These are phyloP conservation scores for Brachionichthys hirsutus DNA, from an alignment of 2,113 vertebrate genomes.

Conservation along the genomic window DNA sequence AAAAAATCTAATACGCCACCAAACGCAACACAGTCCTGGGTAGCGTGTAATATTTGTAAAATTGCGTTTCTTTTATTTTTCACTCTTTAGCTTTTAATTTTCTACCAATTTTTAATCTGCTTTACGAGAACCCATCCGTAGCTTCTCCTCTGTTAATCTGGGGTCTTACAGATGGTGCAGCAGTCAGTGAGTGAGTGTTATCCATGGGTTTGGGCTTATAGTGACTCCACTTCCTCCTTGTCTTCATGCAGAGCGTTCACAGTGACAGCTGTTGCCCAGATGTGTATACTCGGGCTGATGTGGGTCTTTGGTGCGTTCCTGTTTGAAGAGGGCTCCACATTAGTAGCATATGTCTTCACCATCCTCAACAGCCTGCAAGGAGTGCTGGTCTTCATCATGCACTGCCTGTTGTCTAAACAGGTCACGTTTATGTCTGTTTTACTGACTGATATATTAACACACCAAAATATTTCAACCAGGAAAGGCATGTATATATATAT, in stretches of 20 bases:
- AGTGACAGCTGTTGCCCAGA: conserved; percentile 84
- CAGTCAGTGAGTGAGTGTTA: too few species aligned
- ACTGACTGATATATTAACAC: not conserved
- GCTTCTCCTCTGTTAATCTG: not conserved
- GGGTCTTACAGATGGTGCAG: conserved; percentile 30
- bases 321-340: conserved; percentile 57
- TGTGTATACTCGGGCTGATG: conserved; percentile 84
- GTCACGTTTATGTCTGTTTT: conserved; percentile 52
- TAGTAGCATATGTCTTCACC: conserved; percentile 79
- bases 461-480: not conserved
- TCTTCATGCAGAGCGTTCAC: conserved; percentile 77
- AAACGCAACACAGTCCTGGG: too few species aligned
- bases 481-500: not conserved
- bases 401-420: conserved; percentile 86
- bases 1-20: too few species aligned
- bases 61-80: too few species aligned
- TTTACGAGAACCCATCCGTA: too few species aligned
- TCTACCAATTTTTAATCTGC: too few species aligned
- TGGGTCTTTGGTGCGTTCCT: conserved; percentile 87
- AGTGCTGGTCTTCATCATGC: conserved; percentile 81
- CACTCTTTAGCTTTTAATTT: too few species aligned
- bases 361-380: conserved; percentile 87
- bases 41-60: too few species aligned
- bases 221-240: not conserved
- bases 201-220: not conserved